Evolutionary conservation across 2,888 invertebrate genomes (phyloP), one percentile per base, ranked within the genome.

Genomic region (Alloplasta piceator): DNA sequence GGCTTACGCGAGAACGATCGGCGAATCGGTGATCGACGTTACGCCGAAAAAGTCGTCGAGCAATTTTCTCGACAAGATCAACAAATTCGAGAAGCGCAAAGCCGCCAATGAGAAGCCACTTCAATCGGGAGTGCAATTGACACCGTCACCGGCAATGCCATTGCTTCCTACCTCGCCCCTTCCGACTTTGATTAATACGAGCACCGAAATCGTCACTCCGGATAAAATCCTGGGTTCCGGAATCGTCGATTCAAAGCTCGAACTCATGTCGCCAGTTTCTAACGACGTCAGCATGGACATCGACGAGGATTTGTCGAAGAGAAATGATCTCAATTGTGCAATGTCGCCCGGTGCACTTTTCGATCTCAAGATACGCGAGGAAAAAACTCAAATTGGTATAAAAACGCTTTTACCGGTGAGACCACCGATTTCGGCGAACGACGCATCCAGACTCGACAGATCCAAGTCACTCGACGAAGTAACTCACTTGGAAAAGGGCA

Each of bases 1-100:
- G 80, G 97, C 98, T 0, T 96, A 96, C 84, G 97, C 97, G 0
- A 94, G 98, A 83, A 96, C 96, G 0, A 94, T 95, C 10, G 95
- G 95, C 0, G 94, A 94, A 85, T 93, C 93, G n/a, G 89, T 94
- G 10, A 93, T 94, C 77, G 92, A 93, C 81, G 85, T 90, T 16
- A 90, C 91, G 41, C 92, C 92, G 0, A 91, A 91, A 67, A 92
- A 91, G 48, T 77, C 88, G 5, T 67, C 64, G 36, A 85, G 80
- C 89, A 93, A 85, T 90, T 92, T 90, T 88, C 90, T 89, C 90
- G 93, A 85, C 88, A 93, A 90, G 80, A 92, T 86, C 88, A 93
- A 84, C 90, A 93, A 87, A 90, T 92, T 86, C 6, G 88, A 88
- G 10, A 88, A 86, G 63, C 83, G 86, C 39, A 88, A 87, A 75